These are phyloP conservation scores for Axis porcinus DNA, from an alignment of 2,113 vertebrate genomes.

Conservation along the genomic window DNA sequence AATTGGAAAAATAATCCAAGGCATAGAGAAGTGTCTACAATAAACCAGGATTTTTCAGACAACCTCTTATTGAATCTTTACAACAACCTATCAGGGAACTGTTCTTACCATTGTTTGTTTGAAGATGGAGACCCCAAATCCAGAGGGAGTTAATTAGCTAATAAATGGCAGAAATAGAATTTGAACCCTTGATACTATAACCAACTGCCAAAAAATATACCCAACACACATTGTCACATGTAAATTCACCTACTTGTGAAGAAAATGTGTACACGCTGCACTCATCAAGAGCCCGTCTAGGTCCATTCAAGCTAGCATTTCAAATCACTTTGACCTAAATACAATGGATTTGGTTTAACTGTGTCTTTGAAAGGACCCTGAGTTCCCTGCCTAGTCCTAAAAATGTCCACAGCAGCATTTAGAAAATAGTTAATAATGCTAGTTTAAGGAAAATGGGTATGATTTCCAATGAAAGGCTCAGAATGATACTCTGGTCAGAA, in stretches of 20 bases:
- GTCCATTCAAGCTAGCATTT: background rate
- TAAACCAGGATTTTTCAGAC: background rate
- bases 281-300: background rate
- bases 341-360: background rate
- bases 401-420: background rate
- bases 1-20: background rate
- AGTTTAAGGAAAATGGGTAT: background rate
- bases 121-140: too few species aligned
- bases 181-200: background rate
- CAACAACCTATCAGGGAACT: background rate
- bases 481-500: background rate
- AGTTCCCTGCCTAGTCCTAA: background rate
- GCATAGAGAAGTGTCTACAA: background rate
- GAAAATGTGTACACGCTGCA: fast-evolving
- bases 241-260: background rate
- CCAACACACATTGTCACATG: background rate
- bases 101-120: fast-evolving
- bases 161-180: background rate
- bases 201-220: background rate
- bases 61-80: background rate
- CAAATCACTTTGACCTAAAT: background rate
- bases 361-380: background rate
- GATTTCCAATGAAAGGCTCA: background rate
- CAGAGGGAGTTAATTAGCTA: background rate
- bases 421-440: background rate